These are phyloP conservation scores for Malurus splendens DNA, from an alignment of 2,797 vertebrate species.

Conservation along the genomic window DNA sequence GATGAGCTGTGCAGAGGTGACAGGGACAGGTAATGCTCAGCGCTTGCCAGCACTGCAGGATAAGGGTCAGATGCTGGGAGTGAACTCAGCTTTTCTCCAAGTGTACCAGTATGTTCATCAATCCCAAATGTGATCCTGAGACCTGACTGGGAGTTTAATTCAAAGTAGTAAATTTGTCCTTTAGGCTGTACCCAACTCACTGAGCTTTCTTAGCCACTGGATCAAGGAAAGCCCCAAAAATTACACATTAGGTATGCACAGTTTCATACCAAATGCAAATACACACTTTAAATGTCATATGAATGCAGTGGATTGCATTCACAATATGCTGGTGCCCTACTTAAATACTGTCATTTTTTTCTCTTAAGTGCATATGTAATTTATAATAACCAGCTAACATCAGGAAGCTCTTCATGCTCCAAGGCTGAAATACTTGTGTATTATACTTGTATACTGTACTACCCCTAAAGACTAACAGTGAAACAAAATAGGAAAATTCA, in stretches of 20 bases:
- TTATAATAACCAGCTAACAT: neutral
- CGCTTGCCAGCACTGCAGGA: neutral
- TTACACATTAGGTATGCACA: neutral
- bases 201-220: neutral
- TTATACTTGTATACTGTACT: neutral
- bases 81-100: neutral
- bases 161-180: neutral
- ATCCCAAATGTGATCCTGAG: neutral
- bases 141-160: neutral
- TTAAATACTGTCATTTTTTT: neutral
- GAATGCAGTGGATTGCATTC: neutral
- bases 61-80: neutral
- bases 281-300: neutral
- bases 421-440: neutral
- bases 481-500: neutral
- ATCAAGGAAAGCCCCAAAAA: neutral
- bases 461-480: neutral
- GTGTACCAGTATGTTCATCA: neutral
- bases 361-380: neutral
- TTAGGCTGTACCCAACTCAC: neutral
- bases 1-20: neutral
- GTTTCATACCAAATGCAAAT: slow-evolving; percentile 18
- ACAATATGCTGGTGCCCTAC: neutral
- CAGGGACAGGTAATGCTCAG: neutral
- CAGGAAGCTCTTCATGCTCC: neutral